These are phyloP conservation scores for Mus pahari DNA, from an alignment of 2,113 vertebrate genomes.

Conservation along the genomic window DNA sequence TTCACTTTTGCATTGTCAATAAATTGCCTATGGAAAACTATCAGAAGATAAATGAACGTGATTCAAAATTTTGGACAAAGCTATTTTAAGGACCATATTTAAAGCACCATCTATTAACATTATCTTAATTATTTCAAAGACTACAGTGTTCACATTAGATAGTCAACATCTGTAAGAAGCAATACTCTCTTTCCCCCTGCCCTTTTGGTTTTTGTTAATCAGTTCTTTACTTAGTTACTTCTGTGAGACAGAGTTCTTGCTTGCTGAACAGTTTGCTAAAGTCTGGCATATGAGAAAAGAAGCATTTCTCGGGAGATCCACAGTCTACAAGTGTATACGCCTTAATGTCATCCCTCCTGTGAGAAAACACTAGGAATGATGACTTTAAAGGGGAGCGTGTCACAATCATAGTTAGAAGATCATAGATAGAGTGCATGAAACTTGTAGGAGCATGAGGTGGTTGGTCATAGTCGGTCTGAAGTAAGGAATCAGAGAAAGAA, in stretches of 20 bases:
- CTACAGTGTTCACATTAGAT: background rate
- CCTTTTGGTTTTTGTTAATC: background rate
- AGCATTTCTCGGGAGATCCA: background rate
- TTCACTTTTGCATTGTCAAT: background rate
- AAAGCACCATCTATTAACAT: background rate
- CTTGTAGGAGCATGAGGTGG: background rate
- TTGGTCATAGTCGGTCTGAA: background rate
- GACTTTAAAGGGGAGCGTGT: background rate
- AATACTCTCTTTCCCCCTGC: background rate
- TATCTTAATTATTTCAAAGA: background rate
- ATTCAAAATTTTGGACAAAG: background rate
- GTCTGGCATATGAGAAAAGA: background rate
- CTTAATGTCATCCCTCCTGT: background rate
- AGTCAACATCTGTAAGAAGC: background rate
- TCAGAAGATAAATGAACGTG: background rate
- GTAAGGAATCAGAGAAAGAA: background rate
- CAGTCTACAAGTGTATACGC: conserved; percentile 4
- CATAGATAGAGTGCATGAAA: background rate
- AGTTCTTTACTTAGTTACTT: background rate
- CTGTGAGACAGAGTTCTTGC: background rate
- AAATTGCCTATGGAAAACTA: background rate
- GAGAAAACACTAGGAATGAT: background rate
- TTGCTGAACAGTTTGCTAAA: background rate
- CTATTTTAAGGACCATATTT: background rate
- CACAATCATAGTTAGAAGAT: background rate